Conservation (phyloP, 2,888 invertebrate genomes). For the Xanthorhoe spadicearia region DNA sequence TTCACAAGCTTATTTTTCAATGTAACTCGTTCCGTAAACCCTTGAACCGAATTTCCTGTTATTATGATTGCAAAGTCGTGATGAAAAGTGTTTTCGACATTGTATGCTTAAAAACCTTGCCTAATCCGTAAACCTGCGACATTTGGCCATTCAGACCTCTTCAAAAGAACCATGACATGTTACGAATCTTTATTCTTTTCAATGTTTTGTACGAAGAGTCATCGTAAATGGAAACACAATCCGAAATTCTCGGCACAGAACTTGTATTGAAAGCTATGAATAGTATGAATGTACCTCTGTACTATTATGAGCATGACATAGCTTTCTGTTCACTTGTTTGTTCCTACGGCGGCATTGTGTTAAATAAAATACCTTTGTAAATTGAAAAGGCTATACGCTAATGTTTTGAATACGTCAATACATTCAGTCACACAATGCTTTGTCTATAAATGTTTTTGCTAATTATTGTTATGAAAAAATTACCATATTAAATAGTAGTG, state of each 20-base stretch:
- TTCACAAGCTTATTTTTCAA: not conserved
- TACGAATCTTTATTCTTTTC: slow-evolving; percentile 18
- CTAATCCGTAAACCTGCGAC: slow-evolving; percentile 1
- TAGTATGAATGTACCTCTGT: slow-evolving; percentile 24
- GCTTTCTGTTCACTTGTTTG: slow-evolving; percentile 20
- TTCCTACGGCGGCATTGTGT: slow-evolving; percentile 13
- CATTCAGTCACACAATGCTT: not conserved
- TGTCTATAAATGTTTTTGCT: too few relatives aligned
- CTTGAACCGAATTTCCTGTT: not conserved
- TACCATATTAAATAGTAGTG: too few relatives aligned
- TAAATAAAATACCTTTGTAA: slow-evolving; percentile 13
- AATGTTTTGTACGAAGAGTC: slow-evolving; percentile 7
- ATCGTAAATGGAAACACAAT: not conserved
- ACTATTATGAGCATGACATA: slow-evolving; percentile 24
- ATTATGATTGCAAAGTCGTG: not conserved
- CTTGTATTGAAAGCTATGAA: slow-evolving; percentile 41
- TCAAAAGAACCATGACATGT: slow-evolving; percentile 18
- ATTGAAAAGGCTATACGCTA: slow-evolving; percentile 5
- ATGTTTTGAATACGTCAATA: not conserved
- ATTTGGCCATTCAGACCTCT: slow-evolving; percentile 11
- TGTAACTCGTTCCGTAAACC: not conserved
- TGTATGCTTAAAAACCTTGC: not conserved
- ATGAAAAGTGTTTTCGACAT: not conserved
- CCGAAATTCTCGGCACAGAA: slow-evolving; percentile 3
- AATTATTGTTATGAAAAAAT: too few relatives aligned